Evolutionary conservation across 2,888 invertebrate genomes (phyloP), one percentile per base, ranked within the genome.

Genomic region (Nyleta sp.): DNA sequence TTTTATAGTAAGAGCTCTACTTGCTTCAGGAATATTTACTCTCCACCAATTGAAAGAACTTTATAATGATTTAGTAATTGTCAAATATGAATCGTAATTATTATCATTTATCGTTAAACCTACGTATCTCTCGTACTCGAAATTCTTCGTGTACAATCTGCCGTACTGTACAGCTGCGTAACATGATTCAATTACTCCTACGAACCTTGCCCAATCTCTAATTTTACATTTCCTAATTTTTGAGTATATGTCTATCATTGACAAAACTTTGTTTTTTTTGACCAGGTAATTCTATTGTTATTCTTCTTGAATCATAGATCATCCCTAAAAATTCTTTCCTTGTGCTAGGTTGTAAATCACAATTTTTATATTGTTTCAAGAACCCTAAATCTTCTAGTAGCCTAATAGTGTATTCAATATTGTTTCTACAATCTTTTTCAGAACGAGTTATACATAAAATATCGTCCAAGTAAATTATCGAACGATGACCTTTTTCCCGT

Each of bases 381-480:
- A 35, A 35, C 2, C 35, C 35, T 11, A 35, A 4, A 11, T 8
- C 4, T 35, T 35, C 4, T 11, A 35, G 4, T 11, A 35, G 4
- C 10, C 1, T 4, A 28, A 28, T 2, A 1, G 50, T 50, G 8
- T 13, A 22, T 1, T 24, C 1, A 7, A 44, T 11, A 4, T 31
- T 50, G 13, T 13, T n/a, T 28, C 5, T 1, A 48, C 22, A 48
- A 10, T 48, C 20, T 24, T 48, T n/a, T 22, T 48, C 20, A 4
- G 46, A 24, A 2, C 3, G 2, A 0, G 28, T 20, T 3, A 48
- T 48, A 24, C 48, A 48, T 8, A 48, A 13, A 13, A 28, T 50
- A 13, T 50, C 50, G 31, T 50, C 50, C 11, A 50, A 31, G 31
- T 31, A 50, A 8, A 50, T 50, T 17, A 17, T 31, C 6, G 50